These are phyloP conservation scores for Lasioglossum zephyrum DNA, from an alignment of 2,888 invertebrate genomes.

Conservation along the genomic window DNA sequence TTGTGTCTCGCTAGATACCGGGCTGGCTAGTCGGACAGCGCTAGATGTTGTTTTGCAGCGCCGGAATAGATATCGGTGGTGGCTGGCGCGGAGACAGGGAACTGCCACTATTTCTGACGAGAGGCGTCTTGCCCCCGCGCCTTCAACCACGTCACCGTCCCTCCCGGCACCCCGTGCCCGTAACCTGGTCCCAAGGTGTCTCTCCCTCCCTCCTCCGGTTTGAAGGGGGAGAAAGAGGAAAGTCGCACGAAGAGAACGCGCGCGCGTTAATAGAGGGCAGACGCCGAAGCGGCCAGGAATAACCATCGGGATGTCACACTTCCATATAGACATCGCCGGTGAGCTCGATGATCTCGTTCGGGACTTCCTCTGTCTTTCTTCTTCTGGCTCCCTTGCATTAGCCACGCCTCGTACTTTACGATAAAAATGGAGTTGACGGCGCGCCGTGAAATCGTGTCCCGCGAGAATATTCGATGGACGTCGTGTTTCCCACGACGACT, in stretches of 20 bases:
- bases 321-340: constrained; percentile 80
- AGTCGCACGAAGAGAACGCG: constrained; percentile 64
- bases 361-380: constrained; percentile 12
- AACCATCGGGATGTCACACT: constrained; percentile 84
- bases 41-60: constrained; percentile 84
- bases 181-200: constrained; percentile 40
- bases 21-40: constrained; percentile 70
- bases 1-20: constrained; percentile 60
- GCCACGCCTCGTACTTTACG: not conserved
- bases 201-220: constrained; percentile 10
- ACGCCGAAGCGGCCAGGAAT: constrained; percentile 80
- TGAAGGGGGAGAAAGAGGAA: constrained; percentile 39
- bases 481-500: not conserved
- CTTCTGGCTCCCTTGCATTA: not conserved
- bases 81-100: constrained; percentile 84
- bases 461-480: not conserved
- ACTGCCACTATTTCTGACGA: constrained; percentile 85
- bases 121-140: constrained; percentile 67
- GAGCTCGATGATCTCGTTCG: constrained; percentile 70
- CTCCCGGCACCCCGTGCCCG: constrained; percentile 9
- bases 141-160: constrained; percentile 44
- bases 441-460: not conserved
- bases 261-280: constrained; percentile 78
- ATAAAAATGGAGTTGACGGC: constrained; percentile 1
- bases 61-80: constrained; percentile 86